Conservation (phyloP, 2,888 invertebrate species). For the Craniophora ligustri region DNA sequence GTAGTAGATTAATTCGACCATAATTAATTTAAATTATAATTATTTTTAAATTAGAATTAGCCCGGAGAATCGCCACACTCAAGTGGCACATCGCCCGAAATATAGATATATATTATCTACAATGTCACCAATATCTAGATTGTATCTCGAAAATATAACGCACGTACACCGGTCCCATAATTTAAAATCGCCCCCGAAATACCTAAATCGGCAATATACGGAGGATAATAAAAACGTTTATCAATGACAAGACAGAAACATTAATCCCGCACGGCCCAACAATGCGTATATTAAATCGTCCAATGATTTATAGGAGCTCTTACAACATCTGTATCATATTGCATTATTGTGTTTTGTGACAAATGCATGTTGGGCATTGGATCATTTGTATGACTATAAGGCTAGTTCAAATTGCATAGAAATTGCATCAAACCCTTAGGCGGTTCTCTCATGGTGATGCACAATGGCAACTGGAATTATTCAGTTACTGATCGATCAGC, state of each 20-base stretch:
- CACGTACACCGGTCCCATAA: background rate
- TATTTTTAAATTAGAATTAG: too few species aligned
- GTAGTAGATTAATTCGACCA: too few species aligned
- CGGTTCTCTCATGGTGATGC: too few species aligned
- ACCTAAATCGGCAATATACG: constrained; percentile 9
- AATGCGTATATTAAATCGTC: constrained; percentile 54
- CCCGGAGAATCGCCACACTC: too few species aligned
- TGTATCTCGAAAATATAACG: background rate
- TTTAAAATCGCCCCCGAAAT: background rate
- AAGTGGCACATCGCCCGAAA: too few species aligned
- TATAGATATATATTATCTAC: too few species aligned
- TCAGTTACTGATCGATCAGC: too few species aligned
- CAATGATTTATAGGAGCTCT: constrained; percentile 43
- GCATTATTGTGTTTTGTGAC: constrained; percentile 29
- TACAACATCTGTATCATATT: constrained; percentile 11
- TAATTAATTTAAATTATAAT: too few species aligned
- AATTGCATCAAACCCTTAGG: too few species aligned
- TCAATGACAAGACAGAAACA: constrained; percentile 35
- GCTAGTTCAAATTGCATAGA: constrained; percentile 10
- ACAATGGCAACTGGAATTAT: too few species aligned
- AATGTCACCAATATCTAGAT: background rate
- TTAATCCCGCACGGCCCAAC: constrained; percentile 24
- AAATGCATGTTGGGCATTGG: constrained; percentile 34
- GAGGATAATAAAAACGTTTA: constrained; percentile 27
- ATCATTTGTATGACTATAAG: background rate